Percentiles rank a stretch among this genome's conserved stretches.
phyloP scores from a whole-genome alignment of 2,797 vertebrate species.

The Dendrocincla fuliginosa region DNA sequence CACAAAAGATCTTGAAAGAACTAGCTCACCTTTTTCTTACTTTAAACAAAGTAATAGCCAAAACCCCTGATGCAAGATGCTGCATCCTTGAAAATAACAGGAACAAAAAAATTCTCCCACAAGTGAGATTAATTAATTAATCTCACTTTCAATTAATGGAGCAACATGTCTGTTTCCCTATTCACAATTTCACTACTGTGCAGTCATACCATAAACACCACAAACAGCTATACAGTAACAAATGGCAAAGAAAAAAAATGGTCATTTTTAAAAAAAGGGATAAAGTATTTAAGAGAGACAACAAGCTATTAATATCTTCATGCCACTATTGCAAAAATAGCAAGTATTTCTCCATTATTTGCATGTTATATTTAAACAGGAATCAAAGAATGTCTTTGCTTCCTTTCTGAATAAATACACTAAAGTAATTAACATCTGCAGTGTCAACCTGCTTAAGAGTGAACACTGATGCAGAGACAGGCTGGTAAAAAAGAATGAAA shows the following conservation, averaged over 20 bases:
- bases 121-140: too few species aligned
- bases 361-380: neutral
- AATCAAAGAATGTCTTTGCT: neutral
- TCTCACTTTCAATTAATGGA: neutral
- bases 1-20: neutral
- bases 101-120: neutral
- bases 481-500: neutral
- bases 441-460: neutral
- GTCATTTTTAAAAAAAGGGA: neutral
- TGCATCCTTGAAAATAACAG: neutral
- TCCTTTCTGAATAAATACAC: neutral
- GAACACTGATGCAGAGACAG: neutral
- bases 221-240: neutral
- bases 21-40: neutral
- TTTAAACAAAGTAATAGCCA: neutral
- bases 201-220: neutral
- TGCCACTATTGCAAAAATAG: neutral
- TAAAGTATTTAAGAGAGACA: neutral
- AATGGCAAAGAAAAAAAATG: neutral
- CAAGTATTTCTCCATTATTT: neutral
- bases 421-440: neutral
- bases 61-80: neutral
- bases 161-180: neutral
- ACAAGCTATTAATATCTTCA: neutral
- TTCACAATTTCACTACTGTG: neutral